A percentile compares a stretch with the other conserved stretches of the same genome.
These are phyloP conservation scores for Artibeus jamaicensis DNA, from an alignment of 2,797 vertebrate species.

Conservation along the genomic window DNA sequence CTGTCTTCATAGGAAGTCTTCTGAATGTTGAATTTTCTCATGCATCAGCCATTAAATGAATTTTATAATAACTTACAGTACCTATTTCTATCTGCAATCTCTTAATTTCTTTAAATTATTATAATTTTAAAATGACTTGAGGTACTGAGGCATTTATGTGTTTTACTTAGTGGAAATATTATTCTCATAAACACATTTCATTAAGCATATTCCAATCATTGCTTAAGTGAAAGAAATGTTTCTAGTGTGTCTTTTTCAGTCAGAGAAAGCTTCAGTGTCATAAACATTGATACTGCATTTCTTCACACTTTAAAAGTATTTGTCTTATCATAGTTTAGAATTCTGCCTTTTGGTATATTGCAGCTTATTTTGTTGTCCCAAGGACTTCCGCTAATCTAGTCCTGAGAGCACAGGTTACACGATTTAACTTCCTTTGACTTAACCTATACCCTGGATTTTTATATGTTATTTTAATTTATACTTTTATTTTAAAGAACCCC, in stretches of 20 bases:
- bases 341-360: background rate
- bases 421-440: background rate
- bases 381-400: background rate
- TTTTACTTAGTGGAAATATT: background rate
- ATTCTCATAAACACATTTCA: constrained; percentile 1
- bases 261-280: background rate
- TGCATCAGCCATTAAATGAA: background rate
- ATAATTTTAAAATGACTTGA: background rate
- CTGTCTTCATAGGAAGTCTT: background rate
- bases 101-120: constrained; percentile 10
- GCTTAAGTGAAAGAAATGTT: background rate
- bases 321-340: background rate
- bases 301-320: background rate
- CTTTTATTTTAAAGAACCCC: background rate
- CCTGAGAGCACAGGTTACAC: background rate
- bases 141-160: background rate
- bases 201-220: background rate
- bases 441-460: background rate
- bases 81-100: background rate
- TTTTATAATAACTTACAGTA: constrained; percentile 9
- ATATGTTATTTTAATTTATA: background rate
- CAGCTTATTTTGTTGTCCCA: background rate
- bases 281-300: background rate
- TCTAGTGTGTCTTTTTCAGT: background rate
- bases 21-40: background rate